Conservation (phyloP, 2,797 vertebrate species). For the Periparus ater region DNA sequence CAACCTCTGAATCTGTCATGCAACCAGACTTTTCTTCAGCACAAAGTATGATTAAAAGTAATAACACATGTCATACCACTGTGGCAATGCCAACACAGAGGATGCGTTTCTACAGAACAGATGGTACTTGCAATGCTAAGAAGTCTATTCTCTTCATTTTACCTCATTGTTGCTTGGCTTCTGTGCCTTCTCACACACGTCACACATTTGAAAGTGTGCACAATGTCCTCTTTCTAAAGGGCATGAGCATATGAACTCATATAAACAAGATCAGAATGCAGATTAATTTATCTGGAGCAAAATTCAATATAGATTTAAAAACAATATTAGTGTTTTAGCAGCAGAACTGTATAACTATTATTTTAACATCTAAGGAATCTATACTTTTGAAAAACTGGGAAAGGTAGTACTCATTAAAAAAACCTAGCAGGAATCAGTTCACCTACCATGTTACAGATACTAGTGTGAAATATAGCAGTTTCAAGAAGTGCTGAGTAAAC, state of each 20-base stretch:
- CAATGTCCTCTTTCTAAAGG: conserved; percentile 67
- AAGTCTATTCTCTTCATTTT: conserved; percentile 70
- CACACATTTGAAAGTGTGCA: conserved; percentile 69
- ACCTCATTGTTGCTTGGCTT: conserved; percentile 71
- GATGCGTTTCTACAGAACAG: conserved; percentile 75
- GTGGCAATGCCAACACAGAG: conserved; percentile 74
- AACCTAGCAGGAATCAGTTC: neutral
- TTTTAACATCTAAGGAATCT: neutral
- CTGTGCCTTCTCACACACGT: conserved; percentile 70
- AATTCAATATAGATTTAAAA: neutral
- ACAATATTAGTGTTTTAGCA: neutral
- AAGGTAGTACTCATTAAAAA: neutral
- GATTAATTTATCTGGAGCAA: conserved; percentile 35
- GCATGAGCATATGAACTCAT: conserved; percentile 57
- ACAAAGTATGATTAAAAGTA: conserved; percentile 72
- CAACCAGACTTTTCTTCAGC: conserved; percentile 66
- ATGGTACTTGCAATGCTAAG: conserved; percentile 74
- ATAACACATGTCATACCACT: conserved; percentile 74
- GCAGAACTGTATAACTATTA: neutral
- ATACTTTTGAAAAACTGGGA: neutral
- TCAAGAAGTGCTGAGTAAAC: conserved; percentile 33
- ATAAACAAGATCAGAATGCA: conserved; percentile 57
- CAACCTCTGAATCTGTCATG: conserved; percentile 69
- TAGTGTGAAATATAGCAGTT: neutral
- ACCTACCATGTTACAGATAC: neutral